Conservation (phyloP, 2,888 invertebrate species). For the Dynastes tityus region DNA sequence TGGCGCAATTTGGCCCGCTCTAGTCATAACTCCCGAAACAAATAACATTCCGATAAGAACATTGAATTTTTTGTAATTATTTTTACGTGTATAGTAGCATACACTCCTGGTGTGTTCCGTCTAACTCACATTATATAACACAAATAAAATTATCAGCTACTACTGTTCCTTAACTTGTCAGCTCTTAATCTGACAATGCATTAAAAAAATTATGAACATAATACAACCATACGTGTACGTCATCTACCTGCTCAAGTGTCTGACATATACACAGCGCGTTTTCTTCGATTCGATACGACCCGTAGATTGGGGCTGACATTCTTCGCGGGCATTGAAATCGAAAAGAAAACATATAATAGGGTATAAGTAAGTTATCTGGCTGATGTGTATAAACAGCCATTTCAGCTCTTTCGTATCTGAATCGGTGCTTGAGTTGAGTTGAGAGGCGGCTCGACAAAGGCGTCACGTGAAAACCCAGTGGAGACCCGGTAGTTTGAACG, state of each 20-base stretch:
- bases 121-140: background rate
- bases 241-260: constrained; percentile 22
- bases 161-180: constrained; percentile 1
- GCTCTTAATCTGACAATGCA: background rate
- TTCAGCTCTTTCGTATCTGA: constrained; percentile 57
- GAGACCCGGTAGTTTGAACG: constrained; percentile 59
- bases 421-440: constrained; percentile 58
- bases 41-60: too few relatives aligned
- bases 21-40: too few relatives aligned
- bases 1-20: too few relatives aligned
- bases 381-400: constrained; percentile 58
- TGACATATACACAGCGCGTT: background rate
- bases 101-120: too few relatives aligned
- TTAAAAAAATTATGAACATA: constrained; percentile 4
- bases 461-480: constrained; percentile 52
- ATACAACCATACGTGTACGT: background rate
- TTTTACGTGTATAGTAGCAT: too few relatives aligned
- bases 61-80: too few relatives aligned
- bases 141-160: constrained; percentile 2
- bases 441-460: constrained; percentile 60
- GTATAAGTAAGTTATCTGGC: constrained; percentile 58
- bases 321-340: constrained; percentile 57
- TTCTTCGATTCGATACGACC: background rate
- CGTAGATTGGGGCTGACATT: constrained; percentile 47
- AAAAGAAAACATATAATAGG: constrained; percentile 59